These are phyloP conservation scores for Thamnaconus septentrionalis DNA, from an alignment of 2,113 vertebrate genomes.

Conservation along the genomic window DNA sequence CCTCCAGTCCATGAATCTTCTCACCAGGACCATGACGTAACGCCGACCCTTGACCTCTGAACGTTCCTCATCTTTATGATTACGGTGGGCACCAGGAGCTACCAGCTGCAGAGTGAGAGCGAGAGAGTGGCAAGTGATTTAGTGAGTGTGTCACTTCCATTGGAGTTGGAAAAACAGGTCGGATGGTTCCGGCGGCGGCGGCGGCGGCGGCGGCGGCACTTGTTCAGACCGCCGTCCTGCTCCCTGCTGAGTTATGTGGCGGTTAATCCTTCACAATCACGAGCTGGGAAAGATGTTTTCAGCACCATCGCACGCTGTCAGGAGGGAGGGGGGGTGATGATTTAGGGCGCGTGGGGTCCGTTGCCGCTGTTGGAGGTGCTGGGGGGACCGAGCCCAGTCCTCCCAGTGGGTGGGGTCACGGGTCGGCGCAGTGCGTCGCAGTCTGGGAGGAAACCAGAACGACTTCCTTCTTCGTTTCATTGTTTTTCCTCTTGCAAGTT, in stretches of 20 bases:
- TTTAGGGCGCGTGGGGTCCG: constrained; percentile 48
- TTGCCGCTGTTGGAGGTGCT: constrained; percentile 45
- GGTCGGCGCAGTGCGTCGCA: too few relatives aligned
- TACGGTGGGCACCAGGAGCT: constrained; percentile 23
- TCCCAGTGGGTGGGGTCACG: neutral
- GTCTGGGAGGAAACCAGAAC: too few relatives aligned
- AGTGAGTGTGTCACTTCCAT: neutral
- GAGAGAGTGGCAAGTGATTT: too few relatives aligned
- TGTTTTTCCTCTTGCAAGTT: too few relatives aligned
- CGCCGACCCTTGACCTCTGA: constrained; percentile 28
- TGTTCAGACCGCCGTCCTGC: constrained; percentile 3
- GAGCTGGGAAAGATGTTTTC: constrained; percentile 66
- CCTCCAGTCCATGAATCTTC: neutral
- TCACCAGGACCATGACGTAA: constrained; percentile 32
- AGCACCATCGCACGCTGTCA: constrained; percentile 65
- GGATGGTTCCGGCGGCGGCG: neutral
- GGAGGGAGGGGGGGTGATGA: constrained; percentile 35
- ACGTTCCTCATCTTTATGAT: constrained; percentile 49
- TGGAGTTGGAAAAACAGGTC: constrained; percentile 18
- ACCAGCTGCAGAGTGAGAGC: constrained; percentile 1
- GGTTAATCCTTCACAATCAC: constrained; percentile 57
- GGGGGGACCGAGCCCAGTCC: constrained; percentile 12
- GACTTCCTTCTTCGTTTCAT: too few relatives aligned
- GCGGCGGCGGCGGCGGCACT: neutral
- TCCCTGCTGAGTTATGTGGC: constrained; percentile 39